Base-by-base conservation (phyloP, 2,113 vertebrate genomes). In the Chaetodon trifascialis region DNA sequence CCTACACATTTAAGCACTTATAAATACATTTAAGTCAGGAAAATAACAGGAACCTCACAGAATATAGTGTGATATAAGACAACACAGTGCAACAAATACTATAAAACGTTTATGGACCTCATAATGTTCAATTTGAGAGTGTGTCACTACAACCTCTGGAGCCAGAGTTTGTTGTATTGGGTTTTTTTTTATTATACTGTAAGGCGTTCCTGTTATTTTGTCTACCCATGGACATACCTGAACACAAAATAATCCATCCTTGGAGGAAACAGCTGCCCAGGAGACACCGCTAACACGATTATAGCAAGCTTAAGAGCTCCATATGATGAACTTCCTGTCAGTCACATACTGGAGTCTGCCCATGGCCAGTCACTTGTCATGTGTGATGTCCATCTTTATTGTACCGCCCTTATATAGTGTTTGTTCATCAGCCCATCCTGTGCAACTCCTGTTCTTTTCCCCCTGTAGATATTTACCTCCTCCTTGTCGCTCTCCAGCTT, bases 401-500 rank as follows among this genome's bases (percentile, higher is more conserved):
- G 34, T n/a, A 46, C 46, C 8, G 15, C 5, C 6, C 11, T 4
- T 62, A 10, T 47, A 36, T 11, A 3, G 34, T 34, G 14, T 47
- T 58, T 54, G 21, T 42, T 76, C 52, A 62, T 44, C 63, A 56
- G 66, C 46, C 46, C 58, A 66, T 54, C 23, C 68, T 69, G 16
- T 83, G 46, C 25, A 65, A 63, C 62, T 78, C 63, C 47, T 63
- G 1, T 44, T 59, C 34, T 80, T 75, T n/a, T 77, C 15, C 46
- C 44, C 68, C 38, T 4, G 36, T 11, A 67, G 56, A 79, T 78
- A 51, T 76, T 72, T 75, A 74, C 58, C 86, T 86, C 59, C 76
- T 52, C n/a, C 52, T 70, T 66, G 65, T 68, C 17, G 11, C 69
- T 69, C 79, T 74, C 72, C 76, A 73, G 79, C 82, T 86, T 76